Base-by-base conservation (phyloP, 2,888 invertebrate genomes). In the Myathropa florea region DNA sequence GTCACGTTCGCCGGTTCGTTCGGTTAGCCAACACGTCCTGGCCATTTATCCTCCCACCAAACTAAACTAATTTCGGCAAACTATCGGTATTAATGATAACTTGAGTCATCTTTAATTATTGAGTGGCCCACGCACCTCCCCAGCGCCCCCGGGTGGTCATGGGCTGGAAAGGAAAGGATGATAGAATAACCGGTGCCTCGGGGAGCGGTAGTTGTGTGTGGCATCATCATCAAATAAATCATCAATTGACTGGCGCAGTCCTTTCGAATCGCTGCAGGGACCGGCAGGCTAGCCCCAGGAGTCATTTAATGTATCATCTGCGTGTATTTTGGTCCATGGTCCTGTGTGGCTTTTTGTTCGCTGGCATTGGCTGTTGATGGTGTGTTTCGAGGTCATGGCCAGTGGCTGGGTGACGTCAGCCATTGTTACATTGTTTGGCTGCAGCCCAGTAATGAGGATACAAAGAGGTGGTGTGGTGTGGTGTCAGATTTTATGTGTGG, bases 201-300 rank as follows among this genome's bases (percentile, higher is more conserved):
- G 23, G 23, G 21, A 28, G 26, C 53, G 53, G n/a, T 18, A 46
- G 18, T 46, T 46, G 46, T 46, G 46, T 7, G 53, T 24, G 53
- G 68, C 57, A 33, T 59, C 70, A 18, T 24, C 57, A 36, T 70
- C 33, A 61, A 61, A 72, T 61, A 60, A 60, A 46, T 72, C 72
- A 33, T 72, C 72, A 72, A 72, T 61, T 61, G 61, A 60, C 21
- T 28, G 61, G 53, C 28, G 46, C 46, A 72, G 46, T 72, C 72
- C 60, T 71, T 61, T 18, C 33, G 65, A 65, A 64, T 26, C 23
- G 39, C n/a, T 18, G 12, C 18, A 30, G 18, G 39, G 53, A n/a
- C 21, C 23, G 64, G 36, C 30, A 23, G 24, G 23, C 18, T 39
- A 9, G 46, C 18, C 46, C 61, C 60, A 7, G n/a, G 61, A 28